Conservation (phyloP, 2,113 vertebrate species). For the Atherinomorus stipes region DNA sequence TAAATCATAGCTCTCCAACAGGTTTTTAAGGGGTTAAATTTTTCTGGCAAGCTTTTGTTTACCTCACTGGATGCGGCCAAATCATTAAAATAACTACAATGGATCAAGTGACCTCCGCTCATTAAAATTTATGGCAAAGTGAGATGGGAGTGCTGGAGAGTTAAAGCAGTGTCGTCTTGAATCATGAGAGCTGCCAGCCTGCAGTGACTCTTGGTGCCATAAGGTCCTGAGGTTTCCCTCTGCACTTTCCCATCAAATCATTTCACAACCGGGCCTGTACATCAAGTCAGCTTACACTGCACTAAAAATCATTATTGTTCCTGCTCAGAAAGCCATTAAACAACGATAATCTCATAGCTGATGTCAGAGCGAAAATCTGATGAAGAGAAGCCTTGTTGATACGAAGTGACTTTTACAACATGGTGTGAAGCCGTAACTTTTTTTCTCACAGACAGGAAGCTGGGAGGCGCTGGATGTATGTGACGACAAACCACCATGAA, state of each 20-base stretch:
- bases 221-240: slow-evolving; percentile 62
- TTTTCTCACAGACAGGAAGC: slow-evolving; percentile 25
- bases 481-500: slow-evolving; percentile 71
- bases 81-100: slow-evolving; percentile 50
- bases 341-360: slow-evolving; percentile 18
- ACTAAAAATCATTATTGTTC: slow-evolving; percentile 43
- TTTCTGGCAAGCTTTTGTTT: slow-evolving; percentile 51
- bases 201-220: slow-evolving; percentile 67
- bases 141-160: slow-evolving; percentile 51
- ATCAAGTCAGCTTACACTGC: slow-evolving; percentile 36
- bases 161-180: slow-evolving; percentile 60
- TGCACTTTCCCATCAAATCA: slow-evolving; percentile 53
- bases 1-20: slow-evolving; percentile 26
- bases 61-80: slow-evolving; percentile 35
- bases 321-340: slow-evolving; percentile 39
- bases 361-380: slow-evolving; percentile 20
- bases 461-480: slow-evolving; percentile 35
- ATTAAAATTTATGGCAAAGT: slow-evolving; percentile 60
- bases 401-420: slow-evolving; percentile 51
- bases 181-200: slow-evolving; percentile 57
- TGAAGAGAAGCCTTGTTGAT: slow-evolving; percentile 37
- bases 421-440: slow-evolving; percentile 39
- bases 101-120: slow-evolving; percentile 52
- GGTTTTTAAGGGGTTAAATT: slow-evolving; percentile 47
- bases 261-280: slow-evolving; percentile 41